Percentiles rank a stretch among this genome's conserved stretches.
These are phyloP conservation scores for Lutjanus campechanus DNA, from an alignment of 2,797 vertebrate species.

Conservation along the genomic window DNA sequence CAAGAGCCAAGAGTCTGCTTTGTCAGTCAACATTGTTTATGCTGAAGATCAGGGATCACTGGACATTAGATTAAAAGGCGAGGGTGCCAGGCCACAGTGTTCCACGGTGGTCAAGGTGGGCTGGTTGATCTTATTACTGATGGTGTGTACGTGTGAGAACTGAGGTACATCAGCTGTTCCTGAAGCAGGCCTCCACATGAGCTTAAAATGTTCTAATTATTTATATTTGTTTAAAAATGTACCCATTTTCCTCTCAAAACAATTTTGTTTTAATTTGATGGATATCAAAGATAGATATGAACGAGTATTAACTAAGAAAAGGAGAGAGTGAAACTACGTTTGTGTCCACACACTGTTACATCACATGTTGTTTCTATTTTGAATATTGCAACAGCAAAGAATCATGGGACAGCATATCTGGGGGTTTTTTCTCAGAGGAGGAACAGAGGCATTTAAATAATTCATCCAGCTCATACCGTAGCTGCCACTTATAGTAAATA, in stretches of 20 bases:
- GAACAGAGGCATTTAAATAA: constrained; percentile 37
- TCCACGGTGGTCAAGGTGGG: constrained; percentile 41
- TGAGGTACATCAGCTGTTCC: constrained; percentile 1
- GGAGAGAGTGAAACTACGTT: background rate
- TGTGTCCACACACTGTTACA: background rate
- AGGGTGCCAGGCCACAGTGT: constrained; percentile 13
- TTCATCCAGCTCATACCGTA: constrained; percentile 38
- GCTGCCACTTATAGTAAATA: constrained; percentile 49
- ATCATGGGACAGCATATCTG: background rate
- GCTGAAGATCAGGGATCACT: constrained; percentile 48
- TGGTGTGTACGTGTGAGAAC: constrained; percentile 15
- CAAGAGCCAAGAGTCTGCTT: constrained; percentile 45
- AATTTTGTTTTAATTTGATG: background rate
- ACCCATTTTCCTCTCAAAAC: background rate
- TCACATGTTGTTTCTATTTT: background rate
- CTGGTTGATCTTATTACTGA: constrained; percentile 41
- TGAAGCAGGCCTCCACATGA: background rate
- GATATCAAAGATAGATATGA: constrained; percentile 11
- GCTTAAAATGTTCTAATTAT: background rate
- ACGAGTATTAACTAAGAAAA: background rate
- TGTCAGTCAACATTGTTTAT: constrained; percentile 53
- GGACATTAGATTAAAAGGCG: constrained; percentile 58
- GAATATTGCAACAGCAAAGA: constrained; percentile 5
- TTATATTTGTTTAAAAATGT: background rate
- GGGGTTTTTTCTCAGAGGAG: background rate